These are phyloP conservation scores for Otus sunia DNA, from an alignment of 2,113 vertebrate species.

Conservation along the genomic window DNA sequence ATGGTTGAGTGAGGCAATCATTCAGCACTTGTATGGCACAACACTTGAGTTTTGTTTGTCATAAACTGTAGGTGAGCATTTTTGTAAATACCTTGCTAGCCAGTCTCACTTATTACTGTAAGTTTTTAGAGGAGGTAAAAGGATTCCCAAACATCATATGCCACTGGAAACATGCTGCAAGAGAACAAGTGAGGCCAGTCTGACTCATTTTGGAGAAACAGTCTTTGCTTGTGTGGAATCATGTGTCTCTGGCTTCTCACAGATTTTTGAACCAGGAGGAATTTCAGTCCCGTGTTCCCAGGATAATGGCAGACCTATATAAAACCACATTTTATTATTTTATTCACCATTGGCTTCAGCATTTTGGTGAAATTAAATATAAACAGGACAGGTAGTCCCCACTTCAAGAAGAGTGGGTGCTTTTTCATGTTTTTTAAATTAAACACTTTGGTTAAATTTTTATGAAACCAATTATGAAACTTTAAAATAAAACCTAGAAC, in stretches of 20 bases:
- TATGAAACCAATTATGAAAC: not conserved
- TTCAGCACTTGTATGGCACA: not conserved
- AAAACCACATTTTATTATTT: not conserved
- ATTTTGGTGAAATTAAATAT: not conserved
- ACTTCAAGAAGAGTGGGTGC: not conserved
- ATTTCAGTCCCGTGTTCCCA: not conserved
- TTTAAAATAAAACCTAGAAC: not conserved
- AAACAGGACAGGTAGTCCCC: not conserved
- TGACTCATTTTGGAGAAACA: not conserved
- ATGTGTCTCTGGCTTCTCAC: not conserved
- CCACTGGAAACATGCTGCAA: not conserved
- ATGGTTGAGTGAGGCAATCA: not conserved
- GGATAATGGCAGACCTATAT: not conserved
- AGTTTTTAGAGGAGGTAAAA: not conserved
- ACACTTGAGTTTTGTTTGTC: not conserved
- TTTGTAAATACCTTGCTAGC: not conserved
- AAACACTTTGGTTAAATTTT: not conserved
- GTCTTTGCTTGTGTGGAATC: not conserved
- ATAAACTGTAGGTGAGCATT: not conserved
- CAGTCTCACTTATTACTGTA: not conserved
- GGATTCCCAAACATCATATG: not conserved
- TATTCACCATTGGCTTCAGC: not conserved
- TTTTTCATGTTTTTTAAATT: not conserved
- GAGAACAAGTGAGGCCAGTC: not conserved
- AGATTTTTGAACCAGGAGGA: not conserved